Conservation (phyloP, 2,888 invertebrate species). For the Apeira syringaria region DNA sequence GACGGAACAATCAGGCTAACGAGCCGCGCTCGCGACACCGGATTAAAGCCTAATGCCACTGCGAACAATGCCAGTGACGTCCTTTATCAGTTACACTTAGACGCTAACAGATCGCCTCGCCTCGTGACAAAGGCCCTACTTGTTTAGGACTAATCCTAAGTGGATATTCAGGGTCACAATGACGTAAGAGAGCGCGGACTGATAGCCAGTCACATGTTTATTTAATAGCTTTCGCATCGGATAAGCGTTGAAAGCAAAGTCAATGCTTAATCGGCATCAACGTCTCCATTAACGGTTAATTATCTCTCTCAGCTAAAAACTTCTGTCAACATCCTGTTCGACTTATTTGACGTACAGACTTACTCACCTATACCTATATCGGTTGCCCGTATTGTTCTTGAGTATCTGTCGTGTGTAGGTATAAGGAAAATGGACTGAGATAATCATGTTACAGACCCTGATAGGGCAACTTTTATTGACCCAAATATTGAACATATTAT, state of each 20-base stretch:
- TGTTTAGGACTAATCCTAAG: conserved; percentile 79
- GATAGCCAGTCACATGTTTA: conserved; percentile 45
- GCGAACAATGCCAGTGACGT: conserved; percentile 74
- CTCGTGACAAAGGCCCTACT: conserved; percentile 70
- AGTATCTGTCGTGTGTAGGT: too few relatives aligned
- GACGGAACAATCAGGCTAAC: conserved; percentile 80
- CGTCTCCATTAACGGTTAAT: conserved; percentile 17
- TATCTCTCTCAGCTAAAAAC: conserved; percentile 14
- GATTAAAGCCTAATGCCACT: conserved; percentile 78
- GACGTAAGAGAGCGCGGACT: conserved; percentile 41
- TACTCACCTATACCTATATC: too few relatives aligned
- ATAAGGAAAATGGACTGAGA: neutral
- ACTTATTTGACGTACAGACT: too few relatives aligned
- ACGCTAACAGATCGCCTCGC: conserved; percentile 71
- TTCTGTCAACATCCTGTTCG: conserved; percentile 3
- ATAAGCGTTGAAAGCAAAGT: conserved; percentile 26
- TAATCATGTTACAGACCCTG: neutral
- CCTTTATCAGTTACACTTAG: conserved; percentile 71
- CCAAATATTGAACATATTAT: neutral
- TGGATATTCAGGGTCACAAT: conserved; percentile 63
- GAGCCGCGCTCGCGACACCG: conserved; percentile 69
- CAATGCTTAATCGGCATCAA: conserved; percentile 13
- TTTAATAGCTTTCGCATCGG: conserved; percentile 44
- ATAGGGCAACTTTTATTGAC: neutral
- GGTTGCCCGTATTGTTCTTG: too few relatives aligned